Evolutionary conservation across 1,140 invertebrate species (phyloP).

Genomic region (Fragariocoptes setiger): DNA sequence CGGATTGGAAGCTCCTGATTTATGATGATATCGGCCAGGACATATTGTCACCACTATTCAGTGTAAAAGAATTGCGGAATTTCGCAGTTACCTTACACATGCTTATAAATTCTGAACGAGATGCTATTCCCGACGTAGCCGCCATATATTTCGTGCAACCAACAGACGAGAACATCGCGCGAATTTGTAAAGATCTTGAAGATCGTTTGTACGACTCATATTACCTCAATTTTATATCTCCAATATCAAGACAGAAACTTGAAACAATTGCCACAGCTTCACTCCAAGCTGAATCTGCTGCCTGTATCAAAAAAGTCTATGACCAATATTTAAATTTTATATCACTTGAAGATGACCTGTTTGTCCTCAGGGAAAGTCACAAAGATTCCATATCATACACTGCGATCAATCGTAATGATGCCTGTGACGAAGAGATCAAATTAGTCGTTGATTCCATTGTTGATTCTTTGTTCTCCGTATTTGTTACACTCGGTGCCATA

Average conservation of each 20-base stretch:
- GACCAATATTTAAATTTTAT: conserved; percentile 98
- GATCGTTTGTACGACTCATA: conserved; percentile 76
- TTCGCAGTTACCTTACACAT: conserved; percentile 86
- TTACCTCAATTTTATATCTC: conserved; percentile 89
- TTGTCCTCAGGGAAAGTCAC: conserved; percentile 65
- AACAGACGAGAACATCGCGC: conserved; percentile 75
- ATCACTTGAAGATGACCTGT: conserved; percentile 86
- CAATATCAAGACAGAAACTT: conserved; percentile 65
- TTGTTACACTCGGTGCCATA: conserved; percentile 70
- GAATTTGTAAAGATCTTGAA: conserved; percentile 58
- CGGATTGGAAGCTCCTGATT: conserved; percentile 31
- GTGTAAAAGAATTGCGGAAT: conserved; percentile 77
- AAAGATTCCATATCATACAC: conserved; percentile 71
- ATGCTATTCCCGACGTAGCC: conserved; percentile 85
- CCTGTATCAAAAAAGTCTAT: conserved; percentile 70
- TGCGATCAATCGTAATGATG: conserved; percentile 73
- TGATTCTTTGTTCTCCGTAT: conserved; percentile 82
- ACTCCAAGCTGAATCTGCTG: conserved; percentile 49
- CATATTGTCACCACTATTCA: conserved; percentile 83
- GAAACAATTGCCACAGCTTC: conserved; percentile 79
- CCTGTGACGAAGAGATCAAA: conserved; percentile 85
- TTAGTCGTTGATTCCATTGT: conserved; percentile 71
- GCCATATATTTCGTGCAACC: conserved; percentile 93
- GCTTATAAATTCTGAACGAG: conserved; percentile 73
- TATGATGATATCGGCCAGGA: conserved; percentile 88